These are phyloP conservation scores for Globia sparganii DNA, from an alignment of 2,888 invertebrate species.

Conservation along the genomic window DNA sequence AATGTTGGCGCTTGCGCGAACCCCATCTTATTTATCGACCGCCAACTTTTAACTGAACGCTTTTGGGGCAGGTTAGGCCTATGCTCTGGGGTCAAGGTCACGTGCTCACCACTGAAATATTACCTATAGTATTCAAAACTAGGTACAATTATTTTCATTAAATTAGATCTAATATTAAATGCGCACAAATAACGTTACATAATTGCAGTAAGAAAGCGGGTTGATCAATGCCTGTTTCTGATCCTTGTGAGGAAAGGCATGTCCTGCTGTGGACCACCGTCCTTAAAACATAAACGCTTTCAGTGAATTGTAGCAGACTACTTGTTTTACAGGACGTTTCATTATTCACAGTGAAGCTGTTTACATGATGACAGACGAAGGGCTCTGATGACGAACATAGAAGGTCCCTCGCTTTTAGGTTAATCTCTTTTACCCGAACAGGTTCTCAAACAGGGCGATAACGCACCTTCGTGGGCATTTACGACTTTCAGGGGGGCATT, in stretches of 20 bases:
- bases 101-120: constrained; percentile 69
- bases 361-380: background rate
- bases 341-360: background rate
- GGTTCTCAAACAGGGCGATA: background rate
- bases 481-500: background rate
- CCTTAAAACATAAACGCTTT: background rate
- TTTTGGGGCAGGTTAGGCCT: constrained; percentile 91
- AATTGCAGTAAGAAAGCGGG: background rate
- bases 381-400: background rate
- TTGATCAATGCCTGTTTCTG: constrained; percentile 1
- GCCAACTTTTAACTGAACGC: constrained; percentile 85
- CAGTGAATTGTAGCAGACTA: constrained; percentile 3
- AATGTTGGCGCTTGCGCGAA: constrained; percentile 85
- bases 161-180: background rate
- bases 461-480: background rate
- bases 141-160: constrained; percentile 23
- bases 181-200: background rate
- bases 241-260: background rate
- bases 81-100: constrained; percentile 90
- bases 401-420: background rate
- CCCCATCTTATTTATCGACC: constrained; percentile 86
- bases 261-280: background rate
- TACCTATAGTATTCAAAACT: constrained; percentile 53
- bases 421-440: background rate
- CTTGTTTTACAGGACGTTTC: constrained; percentile 8